phyloP scores from a whole-genome alignment of 2,797 vertebrate species.

The Smutsia gigantea region DNA sequence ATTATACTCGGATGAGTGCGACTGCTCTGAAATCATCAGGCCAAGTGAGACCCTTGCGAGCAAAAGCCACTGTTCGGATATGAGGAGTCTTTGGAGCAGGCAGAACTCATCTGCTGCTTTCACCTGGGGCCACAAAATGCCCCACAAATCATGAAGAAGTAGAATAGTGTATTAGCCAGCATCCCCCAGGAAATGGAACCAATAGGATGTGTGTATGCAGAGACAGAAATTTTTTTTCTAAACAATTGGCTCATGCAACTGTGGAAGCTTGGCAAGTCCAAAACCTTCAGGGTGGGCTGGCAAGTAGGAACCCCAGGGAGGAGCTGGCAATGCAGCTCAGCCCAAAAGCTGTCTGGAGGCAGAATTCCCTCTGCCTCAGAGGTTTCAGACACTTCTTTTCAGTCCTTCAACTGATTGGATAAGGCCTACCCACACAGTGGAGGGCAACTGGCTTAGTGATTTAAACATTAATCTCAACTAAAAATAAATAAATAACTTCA shows the following conservation, averaged over 20 bases:
- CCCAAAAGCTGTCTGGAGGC: neutral
- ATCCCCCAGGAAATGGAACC: neutral
- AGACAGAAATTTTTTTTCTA: neutral
- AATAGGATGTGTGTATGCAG: accelerated
- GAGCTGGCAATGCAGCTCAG: accelerated
- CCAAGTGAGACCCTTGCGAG: neutral
- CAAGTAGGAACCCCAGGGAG: too few species aligned
- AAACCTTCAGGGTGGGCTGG: neutral
- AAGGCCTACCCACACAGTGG: neutral
- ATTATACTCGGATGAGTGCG: accelerated
- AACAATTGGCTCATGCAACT: neutral
- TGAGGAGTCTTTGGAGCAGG: neutral
- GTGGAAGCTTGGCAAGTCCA: neutral
- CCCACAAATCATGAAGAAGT: neutral
- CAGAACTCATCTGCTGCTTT: neutral
- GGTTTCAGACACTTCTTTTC: neutral
- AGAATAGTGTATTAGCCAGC: neutral
- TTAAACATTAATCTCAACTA: neutral
- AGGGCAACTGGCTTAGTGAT: neutral
- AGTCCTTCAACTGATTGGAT: neutral
- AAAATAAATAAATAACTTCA: neutral
- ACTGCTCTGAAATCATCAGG: accelerated
- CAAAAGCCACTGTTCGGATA: neutral
- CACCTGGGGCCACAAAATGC: neutral
- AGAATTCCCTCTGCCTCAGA: too few species aligned